phyloP scores from a whole-genome alignment of 2,888 invertebrate species.

The Morpho achilles region DNA sequence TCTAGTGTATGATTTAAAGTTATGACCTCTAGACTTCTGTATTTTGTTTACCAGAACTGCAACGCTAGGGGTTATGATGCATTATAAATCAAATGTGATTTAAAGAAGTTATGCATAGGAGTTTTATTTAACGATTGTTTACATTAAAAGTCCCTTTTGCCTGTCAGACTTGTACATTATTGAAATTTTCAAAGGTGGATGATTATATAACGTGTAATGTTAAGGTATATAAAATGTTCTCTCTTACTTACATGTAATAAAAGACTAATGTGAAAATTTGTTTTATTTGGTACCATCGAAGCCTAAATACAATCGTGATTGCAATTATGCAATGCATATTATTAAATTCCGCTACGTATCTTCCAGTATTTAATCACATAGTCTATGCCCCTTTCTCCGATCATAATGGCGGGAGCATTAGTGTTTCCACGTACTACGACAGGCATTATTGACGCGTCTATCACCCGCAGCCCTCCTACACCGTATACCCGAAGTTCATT shows the following conservation, averaged over 20 bases:
- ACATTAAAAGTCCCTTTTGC: not conserved
- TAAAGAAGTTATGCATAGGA: slow-evolving; percentile 7
- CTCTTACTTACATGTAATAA: slow-evolving; percentile 1
- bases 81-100: slow-evolving; percentile 4
- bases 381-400: slow-evolving; percentile 39
- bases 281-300: too few relatives aligned
- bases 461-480: slow-evolving; percentile 78
- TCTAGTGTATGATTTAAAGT: slow-evolving; percentile 40
- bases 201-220: not conserved
- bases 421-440: slow-evolving; percentile 87
- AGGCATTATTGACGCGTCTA: slow-evolving; percentile 91
- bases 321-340: too few relatives aligned
- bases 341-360: not conserved
- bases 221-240: slow-evolving; percentile 1
- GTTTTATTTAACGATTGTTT: slow-evolving; percentile 2
- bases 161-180: not conserved
- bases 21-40: slow-evolving; percentile 24
- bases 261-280: not conserved
- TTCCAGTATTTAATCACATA: slow-evolving; percentile 48
- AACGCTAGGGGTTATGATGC: slow-evolving; percentile 1
- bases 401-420: slow-evolving; percentile 80
- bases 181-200: not conserved
- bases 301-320: too few relatives aligned
- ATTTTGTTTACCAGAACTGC: not conserved
- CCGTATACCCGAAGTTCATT: slow-evolving; percentile 83